These are phyloP conservation scores for Euplagia quadripunctaria DNA, from an alignment of 2,888 invertebrate species.

Conservation along the genomic window DNA sequence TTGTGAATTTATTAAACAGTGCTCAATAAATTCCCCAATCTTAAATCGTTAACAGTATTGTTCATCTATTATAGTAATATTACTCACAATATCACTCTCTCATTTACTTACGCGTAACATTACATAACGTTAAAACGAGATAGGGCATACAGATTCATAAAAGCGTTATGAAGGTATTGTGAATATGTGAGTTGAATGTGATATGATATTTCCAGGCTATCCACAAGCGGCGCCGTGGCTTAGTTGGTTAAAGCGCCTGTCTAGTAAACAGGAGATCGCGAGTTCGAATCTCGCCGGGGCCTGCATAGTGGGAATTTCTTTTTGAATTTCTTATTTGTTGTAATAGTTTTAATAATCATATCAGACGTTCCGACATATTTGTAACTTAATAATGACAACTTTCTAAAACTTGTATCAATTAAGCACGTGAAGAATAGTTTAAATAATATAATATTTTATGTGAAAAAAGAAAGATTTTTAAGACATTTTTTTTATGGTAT, in stretches of 20 bases:
- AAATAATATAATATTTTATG: too few relatives aligned
- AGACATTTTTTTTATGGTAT: too few relatives aligned
- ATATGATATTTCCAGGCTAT: conserved; percentile 32
- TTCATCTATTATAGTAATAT: neutral
- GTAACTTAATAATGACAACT: too few relatives aligned
- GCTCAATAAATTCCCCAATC: neutral
- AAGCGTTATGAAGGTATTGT: conserved; percentile 17
- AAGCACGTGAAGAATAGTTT: too few relatives aligned
- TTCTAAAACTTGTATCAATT: too few relatives aligned
- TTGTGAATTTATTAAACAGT: neutral
- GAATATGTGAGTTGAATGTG: conserved; percentile 26
- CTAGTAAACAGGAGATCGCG: conserved; percentile 86
- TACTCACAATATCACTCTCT: conserved; percentile 12
- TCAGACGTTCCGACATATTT: neutral
- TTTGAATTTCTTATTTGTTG: conserved; percentile 20
- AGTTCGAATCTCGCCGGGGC: conserved; percentile 86
- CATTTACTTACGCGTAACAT: conserved; percentile 18
- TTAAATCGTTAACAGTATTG: conserved; percentile 24
- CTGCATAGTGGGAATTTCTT: conserved; percentile 47
- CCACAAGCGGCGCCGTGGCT: conserved; percentile 77
- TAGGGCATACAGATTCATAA: conserved; percentile 8
- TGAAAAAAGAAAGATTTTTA: too few relatives aligned
- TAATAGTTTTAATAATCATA: neutral
- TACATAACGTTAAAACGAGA: conserved; percentile 14
- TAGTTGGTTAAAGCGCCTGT: conserved; percentile 86